These are phyloP conservation scores for Periophthalmodon schlosseri DNA, from an alignment of 2,113 vertebrate species.

Conservation along the genomic window DNA sequence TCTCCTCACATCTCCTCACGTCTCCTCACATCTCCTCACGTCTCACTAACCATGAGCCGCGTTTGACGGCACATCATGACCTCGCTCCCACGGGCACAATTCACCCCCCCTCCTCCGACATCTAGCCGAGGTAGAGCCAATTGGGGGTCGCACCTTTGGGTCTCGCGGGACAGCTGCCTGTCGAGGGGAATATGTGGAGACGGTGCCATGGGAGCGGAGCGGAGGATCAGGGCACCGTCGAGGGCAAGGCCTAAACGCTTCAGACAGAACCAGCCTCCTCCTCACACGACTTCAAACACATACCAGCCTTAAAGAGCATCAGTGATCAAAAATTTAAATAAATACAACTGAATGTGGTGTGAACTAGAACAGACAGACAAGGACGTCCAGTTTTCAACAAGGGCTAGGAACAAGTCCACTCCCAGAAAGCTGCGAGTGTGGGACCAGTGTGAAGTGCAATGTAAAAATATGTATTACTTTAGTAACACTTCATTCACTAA, in stretches of 20 bases:
- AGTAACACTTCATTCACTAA: too few relatives aligned
- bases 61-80: slow-evolving; percentile 32
- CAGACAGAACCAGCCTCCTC: slow-evolving; percentile 50
- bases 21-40: slow-evolving; percentile 28
- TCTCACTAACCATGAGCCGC: slow-evolving; percentile 21
- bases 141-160: slow-evolving; percentile 22
- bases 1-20: too few relatives aligned
- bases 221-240: background rate
- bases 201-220: background rate
- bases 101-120: slow-evolving; percentile 20
- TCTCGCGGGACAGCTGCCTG: slow-evolving; percentile 12
- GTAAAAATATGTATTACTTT: too few relatives aligned
- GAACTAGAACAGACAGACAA: background rate
- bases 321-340: slow-evolving; percentile 21
- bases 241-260: slow-evolving; percentile 33
- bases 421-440: too few relatives aligned
- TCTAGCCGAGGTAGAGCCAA: slow-evolving; percentile 6
- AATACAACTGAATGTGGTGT: background rate
- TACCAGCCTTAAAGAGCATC: slow-evolving; percentile 15
- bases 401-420: too few relatives aligned
- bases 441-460: too few relatives aligned
- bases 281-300: slow-evolving; percentile 66
- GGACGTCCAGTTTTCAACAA: background rate
- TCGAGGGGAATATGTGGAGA: slow-evolving; percentile 27
- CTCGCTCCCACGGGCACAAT: slow-evolving; percentile 25